phyloP scores from a whole-genome alignment of 2,797 vertebrate genomes.

The Meriones psammophilus region DNA sequence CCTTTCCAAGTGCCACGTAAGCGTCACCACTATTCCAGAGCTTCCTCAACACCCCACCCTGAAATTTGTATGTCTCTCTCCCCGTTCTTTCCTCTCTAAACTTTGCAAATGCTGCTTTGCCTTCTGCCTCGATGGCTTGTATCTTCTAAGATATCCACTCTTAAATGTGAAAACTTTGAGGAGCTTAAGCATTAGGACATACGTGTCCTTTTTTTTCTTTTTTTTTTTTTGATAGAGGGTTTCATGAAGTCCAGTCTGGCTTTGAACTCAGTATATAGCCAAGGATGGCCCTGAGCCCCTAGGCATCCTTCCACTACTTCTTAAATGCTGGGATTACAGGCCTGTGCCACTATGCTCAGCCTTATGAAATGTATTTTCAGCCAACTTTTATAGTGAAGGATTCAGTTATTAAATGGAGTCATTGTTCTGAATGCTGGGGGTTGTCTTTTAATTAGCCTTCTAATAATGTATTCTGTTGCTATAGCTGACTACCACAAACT shows the following conservation, averaged over 20 bases:
- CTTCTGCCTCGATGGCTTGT: background rate
- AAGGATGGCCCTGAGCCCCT: background rate
- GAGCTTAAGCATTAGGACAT: background rate
- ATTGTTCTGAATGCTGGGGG: background rate
- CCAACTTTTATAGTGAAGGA: background rate
- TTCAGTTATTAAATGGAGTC: background rate
- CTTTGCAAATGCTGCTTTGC: background rate
- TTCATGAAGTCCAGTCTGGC: background rate
- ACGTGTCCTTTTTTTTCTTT: background rate
- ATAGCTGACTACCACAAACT: background rate
- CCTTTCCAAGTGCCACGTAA: background rate
- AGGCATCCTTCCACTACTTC: no score
- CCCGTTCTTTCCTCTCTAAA: fast-evolving
- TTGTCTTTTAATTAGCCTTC: background rate
- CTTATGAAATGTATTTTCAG: background rate
- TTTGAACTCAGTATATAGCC: background rate
- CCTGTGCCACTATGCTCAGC: background rate
- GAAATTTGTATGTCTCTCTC: background rate
- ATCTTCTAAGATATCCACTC: background rate
- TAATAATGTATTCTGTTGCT: background rate
- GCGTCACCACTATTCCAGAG: background rate
- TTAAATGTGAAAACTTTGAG: background rate
- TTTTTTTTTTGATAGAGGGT: background rate
- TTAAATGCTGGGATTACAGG: background rate
- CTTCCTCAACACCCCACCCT: background rate